Conservation (phyloP, 2,888 invertebrate genomes). For the Diogma glabrata region DNA sequence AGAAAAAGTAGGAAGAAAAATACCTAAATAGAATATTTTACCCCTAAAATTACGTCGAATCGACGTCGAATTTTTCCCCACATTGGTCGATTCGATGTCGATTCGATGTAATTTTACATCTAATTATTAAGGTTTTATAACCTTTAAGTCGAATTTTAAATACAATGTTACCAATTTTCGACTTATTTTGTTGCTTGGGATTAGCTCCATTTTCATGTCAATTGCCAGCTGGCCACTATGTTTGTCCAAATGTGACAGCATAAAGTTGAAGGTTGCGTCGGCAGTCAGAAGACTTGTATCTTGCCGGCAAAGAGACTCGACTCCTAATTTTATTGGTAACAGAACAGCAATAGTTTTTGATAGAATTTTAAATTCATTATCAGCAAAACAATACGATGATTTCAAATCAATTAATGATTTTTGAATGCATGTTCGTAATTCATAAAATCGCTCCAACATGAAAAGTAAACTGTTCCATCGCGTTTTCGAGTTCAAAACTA, state of each 20-base stretch:
- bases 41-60: too few relatives aligned
- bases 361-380: not conserved
- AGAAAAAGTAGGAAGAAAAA: too few relatives aligned
- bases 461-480: slow-evolving; percentile 4
- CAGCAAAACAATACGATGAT: not conserved
- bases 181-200: too few relatives aligned
- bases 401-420: not conserved
- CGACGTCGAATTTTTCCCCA: too few relatives aligned
- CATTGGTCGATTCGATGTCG: too few relatives aligned
- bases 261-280: not conserved
- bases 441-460: slow-evolving; percentile 4
- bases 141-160: too few relatives aligned
- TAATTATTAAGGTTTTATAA: too few relatives aligned
- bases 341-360: not conserved
- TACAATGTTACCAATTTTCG: too few relatives aligned
- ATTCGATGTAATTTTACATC: too few relatives aligned
- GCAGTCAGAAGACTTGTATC: not conserved
- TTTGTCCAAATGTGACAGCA: not conserved
- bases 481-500: not conserved
- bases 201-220: not conserved
- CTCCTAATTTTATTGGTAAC: not conserved
- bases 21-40: too few relatives aligned
- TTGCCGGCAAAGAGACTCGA: not conserved
- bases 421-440: not conserved
- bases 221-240: too few relatives aligned